phyloP scores from a whole-genome alignment of 2,888 invertebrate genomes.

The Lithophane socia region DNA sequence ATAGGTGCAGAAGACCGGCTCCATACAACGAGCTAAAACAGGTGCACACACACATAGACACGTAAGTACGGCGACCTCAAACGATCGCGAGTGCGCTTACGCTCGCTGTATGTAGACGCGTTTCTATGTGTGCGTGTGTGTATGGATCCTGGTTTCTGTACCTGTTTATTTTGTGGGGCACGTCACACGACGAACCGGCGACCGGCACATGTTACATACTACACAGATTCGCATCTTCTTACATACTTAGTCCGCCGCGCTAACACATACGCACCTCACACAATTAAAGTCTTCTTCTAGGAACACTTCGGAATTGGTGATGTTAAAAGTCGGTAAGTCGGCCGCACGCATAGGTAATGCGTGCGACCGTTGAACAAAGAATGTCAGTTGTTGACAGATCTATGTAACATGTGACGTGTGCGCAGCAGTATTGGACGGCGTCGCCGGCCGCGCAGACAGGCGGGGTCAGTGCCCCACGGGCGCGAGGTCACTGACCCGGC shows the following conservation, averaged over 20 bases:
- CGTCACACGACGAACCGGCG: not conserved
- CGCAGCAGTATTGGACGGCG: conserved; percentile 25
- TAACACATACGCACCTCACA: not conserved
- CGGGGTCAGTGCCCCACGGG: conserved; percentile 5
- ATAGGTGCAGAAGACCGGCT: conserved; percentile 25
- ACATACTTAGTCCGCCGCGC: not conserved
- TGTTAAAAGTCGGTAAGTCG: no score
- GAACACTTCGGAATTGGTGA: not conserved
- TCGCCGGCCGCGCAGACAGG: conserved; percentile 5
- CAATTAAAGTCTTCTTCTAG: not conserved
- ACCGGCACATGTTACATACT: not conserved
- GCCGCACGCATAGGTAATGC: no score
- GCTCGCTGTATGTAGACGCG: not conserved
- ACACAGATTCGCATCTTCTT: not conserved
- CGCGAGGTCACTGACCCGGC: conserved; percentile 7
- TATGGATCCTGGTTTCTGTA: not conserved
- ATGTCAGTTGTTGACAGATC: no score
- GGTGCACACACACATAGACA: not conserved
- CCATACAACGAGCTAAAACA: not conserved
- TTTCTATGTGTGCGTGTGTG: not conserved
- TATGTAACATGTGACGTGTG: not conserved
- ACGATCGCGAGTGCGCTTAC: not conserved
- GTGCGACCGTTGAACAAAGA: not conserved
- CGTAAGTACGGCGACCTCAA: no score
- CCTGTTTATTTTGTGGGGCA: not conserved